Evolutionary conservation across 2,113 vertebrate species (phyloP), one percentile per base, ranked within the genome.

Genomic region (Melozone crissalis): DNA sequence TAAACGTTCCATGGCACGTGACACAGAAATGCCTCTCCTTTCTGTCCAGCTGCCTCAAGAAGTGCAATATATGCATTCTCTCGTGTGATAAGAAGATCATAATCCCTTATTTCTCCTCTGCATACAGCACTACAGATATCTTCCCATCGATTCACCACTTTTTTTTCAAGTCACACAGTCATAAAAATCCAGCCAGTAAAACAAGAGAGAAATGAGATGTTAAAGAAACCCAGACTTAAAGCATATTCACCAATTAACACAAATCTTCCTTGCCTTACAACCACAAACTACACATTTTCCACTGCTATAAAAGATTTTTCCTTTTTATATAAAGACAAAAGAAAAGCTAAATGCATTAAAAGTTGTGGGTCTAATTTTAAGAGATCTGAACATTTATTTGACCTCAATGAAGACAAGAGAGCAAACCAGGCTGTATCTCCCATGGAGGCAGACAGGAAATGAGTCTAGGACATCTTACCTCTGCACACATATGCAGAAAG

Each of bases 1-100:
- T 41, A 59, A 44, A 67, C 0, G 0, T 7, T 7, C 21, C 0
- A 0, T 2, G 19, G 35, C 35, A 21, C 0, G 7, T 22, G 82
- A 28, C 63, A 66, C 18, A 55, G 39, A 52, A 57, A 68, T n/a
- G n/a, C 51, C 78, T 66, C 26, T 27, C 27, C 18, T 43, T 62
- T 35, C 68, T 54, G 57, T 2, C 46, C 59, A 44, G 59, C 65
- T 76, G 62, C 19, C 46, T 26, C 13, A 72, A 46, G 17, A n/a
- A 57, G 4, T 14, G 31, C 24, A 49, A 35, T 2, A 4, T 4
- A 9, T 0, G 5, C 18, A 7, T 63, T 68, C 58, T 22, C 35
- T 68, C 51, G 10, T 57, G 49, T 13, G 33, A 9, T n/a, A 58
- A 22, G 22, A 37, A 7, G 69, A 5, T 15, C n/a, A 4, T 8